A percentile compares a stretch with the other conserved stretches of the same genome.
These are phyloP conservation scores for Cygnus olor DNA, from an alignment of 2,797 vertebrate genomes.

Conservation along the genomic window DNA sequence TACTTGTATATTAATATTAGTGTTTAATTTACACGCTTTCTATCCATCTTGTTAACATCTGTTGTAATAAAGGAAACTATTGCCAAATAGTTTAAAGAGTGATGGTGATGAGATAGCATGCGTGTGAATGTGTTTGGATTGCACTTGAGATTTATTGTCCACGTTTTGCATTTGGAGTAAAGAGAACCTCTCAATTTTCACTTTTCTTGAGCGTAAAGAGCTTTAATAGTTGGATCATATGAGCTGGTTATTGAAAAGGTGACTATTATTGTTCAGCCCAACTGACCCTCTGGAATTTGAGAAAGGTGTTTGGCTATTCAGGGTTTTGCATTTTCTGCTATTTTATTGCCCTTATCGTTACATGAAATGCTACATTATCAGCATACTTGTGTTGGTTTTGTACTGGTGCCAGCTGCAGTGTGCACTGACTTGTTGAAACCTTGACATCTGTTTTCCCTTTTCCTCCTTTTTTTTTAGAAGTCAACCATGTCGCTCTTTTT, in stretches of 20 bases:
- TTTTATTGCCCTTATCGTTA: slow-evolving; percentile 53
- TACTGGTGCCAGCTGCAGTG: slow-evolving; percentile 34
- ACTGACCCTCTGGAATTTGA: slow-evolving; percentile 15
- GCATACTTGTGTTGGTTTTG: slow-evolving; percentile 13
- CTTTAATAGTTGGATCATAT: slow-evolving; percentile 20
- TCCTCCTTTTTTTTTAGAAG: slow-evolving; percentile 42
- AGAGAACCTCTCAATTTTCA: slow-evolving; percentile 4
- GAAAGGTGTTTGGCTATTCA: background rate
- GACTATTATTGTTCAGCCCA: background rate
- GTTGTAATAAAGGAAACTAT: slow-evolving; percentile 25
- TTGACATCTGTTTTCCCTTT: slow-evolving; percentile 60
- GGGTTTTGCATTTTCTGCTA: slow-evolving; percentile 43
- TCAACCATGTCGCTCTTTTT: slow-evolving; percentile 28
- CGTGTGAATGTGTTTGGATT: background rate
- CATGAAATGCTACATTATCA: slow-evolving; percentile 50
- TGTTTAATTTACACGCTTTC: slow-evolving; percentile 29
- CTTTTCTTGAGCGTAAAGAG: background rate
- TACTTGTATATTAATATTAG: slow-evolving; percentile 19
- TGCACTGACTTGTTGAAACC: slow-evolving; percentile 49
- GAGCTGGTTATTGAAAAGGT: slow-evolving; percentile 42
- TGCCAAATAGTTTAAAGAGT: slow-evolving; percentile 43
- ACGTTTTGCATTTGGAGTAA: background rate
- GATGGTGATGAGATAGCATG: background rate
- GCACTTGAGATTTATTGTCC: slow-evolving; percentile 25
- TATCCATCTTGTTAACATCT: slow-evolving; percentile 54